Conservation (phyloP, 1,140 invertebrate species). For the Drosophila pectinifera region DNA sequence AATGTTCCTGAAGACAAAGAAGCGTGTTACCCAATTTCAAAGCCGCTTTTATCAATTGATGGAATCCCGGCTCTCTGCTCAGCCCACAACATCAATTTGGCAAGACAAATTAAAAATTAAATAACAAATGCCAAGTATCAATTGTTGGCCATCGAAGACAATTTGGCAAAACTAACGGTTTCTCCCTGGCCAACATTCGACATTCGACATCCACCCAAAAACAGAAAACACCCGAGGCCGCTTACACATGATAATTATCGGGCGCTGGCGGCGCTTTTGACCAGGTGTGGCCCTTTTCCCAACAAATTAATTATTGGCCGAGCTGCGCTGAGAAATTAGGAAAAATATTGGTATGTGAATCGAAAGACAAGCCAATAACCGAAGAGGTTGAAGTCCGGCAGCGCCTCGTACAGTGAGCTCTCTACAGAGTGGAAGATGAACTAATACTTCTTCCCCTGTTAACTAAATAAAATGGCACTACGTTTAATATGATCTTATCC, state of each 20-base stretch:
- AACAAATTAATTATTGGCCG: constrained; percentile 73
- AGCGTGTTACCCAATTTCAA: constrained; percentile 17
- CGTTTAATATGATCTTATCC: background rate
- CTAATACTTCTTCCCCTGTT: no score
- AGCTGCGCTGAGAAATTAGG: constrained; percentile 29
- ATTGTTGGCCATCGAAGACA: constrained; percentile 45
- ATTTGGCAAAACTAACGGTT: constrained; percentile 40
- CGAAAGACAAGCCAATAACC: constrained; percentile 19
- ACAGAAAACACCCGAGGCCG: constrained; percentile 24
- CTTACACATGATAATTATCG: constrained; percentile 67
- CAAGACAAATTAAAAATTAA: constrained; percentile 41
- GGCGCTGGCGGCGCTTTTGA: constrained; percentile 63
- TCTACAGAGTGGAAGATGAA: background rate
- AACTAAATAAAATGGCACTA: no score
- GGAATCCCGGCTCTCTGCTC: constrained; percentile 16
- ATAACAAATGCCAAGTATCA: constrained; percentile 35
- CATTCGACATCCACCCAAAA: constrained; percentile 11
- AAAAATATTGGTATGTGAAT: constrained; percentile 40
- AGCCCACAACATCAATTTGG: constrained; percentile 30
- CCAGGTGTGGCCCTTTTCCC: constrained; percentile 77
- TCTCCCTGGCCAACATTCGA: constrained; percentile 13
- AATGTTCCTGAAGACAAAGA: constrained; percentile 31
- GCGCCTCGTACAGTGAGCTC: constrained; percentile 2
- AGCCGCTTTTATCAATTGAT: constrained; percentile 18
- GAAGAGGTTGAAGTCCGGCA: constrained; percentile 40